phyloP scores from a whole-genome alignment of 1,140 invertebrate genomes.

The Rhynchophorus ferrugineus region DNA sequence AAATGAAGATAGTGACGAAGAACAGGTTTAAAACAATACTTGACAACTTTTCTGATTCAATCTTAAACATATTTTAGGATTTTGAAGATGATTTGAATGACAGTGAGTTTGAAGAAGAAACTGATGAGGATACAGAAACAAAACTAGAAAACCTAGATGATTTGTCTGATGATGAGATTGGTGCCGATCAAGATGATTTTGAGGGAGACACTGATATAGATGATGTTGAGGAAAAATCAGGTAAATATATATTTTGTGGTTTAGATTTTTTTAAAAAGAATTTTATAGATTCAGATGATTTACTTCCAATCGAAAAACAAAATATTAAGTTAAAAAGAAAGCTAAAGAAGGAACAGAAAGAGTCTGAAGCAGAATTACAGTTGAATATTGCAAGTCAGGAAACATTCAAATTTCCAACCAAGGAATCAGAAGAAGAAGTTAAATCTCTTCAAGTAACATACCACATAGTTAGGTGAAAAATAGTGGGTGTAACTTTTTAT shows the following conservation, averaged over 20 bases:
- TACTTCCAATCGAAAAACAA: slow-evolving; percentile 80
- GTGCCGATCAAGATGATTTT: slow-evolving; percentile 37
- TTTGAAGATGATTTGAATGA: no score
- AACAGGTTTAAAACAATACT: no score
- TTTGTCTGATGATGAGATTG: slow-evolving; percentile 41
- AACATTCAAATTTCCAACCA: slow-evolving; percentile 66
- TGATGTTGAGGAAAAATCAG: slow-evolving; percentile 47
- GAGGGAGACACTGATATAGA: slow-evolving; percentile 49
- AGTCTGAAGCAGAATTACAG: slow-evolving; percentile 74
- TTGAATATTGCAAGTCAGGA: slow-evolving; percentile 67
- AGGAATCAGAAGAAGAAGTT: slow-evolving; percentile 62
- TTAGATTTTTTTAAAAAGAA: slow-evolving; percentile 19
- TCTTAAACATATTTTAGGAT: no score
- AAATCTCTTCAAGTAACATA: slow-evolving; percentile 59
- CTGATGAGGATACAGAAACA: no score
- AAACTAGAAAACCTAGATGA: slow-evolving; percentile 45
- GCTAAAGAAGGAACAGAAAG: slow-evolving; percentile 58
- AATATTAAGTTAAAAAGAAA: slow-evolving; percentile 74
- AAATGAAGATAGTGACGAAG: slow-evolving; percentile 29
- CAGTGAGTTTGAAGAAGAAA: background rate
- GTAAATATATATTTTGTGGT: no score
- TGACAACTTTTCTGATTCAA: no score
- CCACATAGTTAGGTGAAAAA: no score
- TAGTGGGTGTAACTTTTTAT: no score
- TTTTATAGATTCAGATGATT: slow-evolving; percentile 37